Conservation (phyloP, 2,797 vertebrate genomes). For the Acanthis flammea region DNA sequence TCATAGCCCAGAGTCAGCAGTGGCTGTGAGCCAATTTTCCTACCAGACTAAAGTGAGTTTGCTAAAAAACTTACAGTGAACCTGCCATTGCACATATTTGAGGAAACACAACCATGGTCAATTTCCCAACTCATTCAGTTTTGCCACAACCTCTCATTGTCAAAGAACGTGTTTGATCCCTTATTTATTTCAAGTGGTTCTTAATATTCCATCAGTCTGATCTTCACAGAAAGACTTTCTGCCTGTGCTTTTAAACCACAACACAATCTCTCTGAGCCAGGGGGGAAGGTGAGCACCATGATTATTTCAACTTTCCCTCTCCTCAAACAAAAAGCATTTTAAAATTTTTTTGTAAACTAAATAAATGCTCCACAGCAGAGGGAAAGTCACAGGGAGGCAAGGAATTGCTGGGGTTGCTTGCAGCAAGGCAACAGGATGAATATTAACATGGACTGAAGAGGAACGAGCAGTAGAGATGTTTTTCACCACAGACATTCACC, state of each 20-base stretch:
- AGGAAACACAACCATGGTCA: background rate
- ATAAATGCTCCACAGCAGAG: background rate
- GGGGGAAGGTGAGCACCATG: background rate
- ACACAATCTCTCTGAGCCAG: background rate
- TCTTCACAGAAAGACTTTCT: background rate
- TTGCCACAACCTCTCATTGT: background rate
- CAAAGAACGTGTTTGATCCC: background rate
- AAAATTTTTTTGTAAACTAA: too few species aligned
- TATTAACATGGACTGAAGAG: background rate
- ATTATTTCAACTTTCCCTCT: background rate
- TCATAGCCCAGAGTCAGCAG: background rate
- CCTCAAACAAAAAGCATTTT: background rate
- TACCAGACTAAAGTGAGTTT: background rate
- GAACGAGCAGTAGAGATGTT: background rate
- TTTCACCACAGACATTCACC: background rate
- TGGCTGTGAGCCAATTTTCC: background rate
- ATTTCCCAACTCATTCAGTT: background rate
- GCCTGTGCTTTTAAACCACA: background rate
- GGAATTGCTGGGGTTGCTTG: background rate
- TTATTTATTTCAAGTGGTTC: background rate
- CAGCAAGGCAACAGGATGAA: background rate
- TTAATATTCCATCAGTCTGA: background rate
- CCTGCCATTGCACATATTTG: background rate
- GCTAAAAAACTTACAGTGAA: background rate
- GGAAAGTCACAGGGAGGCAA: background rate